Evolutionary conservation across 2,113 vertebrate species (phyloP), one percentile per base, ranked within the genome.

Genomic region (Saimiri boliviensis): DNA sequence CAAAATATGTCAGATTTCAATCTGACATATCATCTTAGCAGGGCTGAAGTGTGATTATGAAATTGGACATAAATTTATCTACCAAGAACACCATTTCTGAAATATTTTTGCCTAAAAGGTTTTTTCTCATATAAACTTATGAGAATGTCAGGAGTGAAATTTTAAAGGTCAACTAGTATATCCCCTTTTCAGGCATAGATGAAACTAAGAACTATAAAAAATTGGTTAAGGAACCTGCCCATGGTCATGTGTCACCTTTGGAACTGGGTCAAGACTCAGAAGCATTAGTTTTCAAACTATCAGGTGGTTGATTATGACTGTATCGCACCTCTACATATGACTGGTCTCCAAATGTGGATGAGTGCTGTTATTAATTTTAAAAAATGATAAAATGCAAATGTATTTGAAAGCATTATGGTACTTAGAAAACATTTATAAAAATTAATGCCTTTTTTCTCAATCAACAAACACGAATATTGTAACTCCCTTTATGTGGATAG

Each of bases 1-100:
- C 76, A 94, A 95, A 74, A 47, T 47, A 47, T 47, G 47, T 47
- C 47, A 47, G 47, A 47, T 47, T 47, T 47, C 47, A 94, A 90
- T 56, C 71, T 96, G 91, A 92, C 71, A 87, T 19, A 77, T 90
- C 81, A 94, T 93, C 94, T 95, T 89, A 91, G 71, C 71, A 88
- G 37, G 19, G 56, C 9, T 94, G 63, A 90, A 40, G 54, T 93
- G 92, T 91, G 47, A 96, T 92, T 87, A 49, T 93, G 85, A 94
- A 97, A 89, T 66, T 97, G 81, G 71, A 92, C 54, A 63, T 94
- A 49, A 91, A 85, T 6, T 85, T 92, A 45, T 68, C 82, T 95
- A 76, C 70, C 32, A 94, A 91, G 74, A 94, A 71, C 25, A 96
- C 56, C 96, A 71, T 37, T 70, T 94, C 80, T 87, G 35, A 95